Percentiles rank a stretch among this genome's conserved stretches.
These are phyloP conservation scores for Drosophila yakuba DNA, from an alignment of 1,140 invertebrate genomes.

Conservation along the genomic window DNA sequence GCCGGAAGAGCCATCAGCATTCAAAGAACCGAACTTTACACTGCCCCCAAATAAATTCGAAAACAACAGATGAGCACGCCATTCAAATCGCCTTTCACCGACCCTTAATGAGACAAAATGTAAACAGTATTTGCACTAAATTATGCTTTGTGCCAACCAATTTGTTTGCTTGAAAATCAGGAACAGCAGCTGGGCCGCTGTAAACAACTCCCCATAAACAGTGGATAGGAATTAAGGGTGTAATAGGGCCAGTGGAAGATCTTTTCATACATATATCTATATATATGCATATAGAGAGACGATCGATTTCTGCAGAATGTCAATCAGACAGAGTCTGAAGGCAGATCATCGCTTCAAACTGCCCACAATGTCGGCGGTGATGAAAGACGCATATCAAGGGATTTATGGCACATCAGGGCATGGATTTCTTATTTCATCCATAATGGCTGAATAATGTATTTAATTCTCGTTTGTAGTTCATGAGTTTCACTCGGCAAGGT, in stretches of 20 bases:
- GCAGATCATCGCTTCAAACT: background rate
- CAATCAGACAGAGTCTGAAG: conserved; percentile 48
- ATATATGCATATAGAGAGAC: background rate
- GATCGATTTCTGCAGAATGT: conserved; percentile 62
- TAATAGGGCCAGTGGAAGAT: conserved; percentile 52
- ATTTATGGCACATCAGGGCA: conserved; percentile 20
- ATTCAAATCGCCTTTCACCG: conserved; percentile 7
- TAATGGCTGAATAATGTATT: conserved; percentile 1
- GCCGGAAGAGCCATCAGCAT: conserved; percentile 13
- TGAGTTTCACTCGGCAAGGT: conserved; percentile 45
- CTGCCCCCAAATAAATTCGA: conserved; percentile 13
- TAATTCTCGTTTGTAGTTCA: conserved; percentile 9
- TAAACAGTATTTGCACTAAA: conserved; percentile 46
- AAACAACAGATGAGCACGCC: conserved; percentile 24
- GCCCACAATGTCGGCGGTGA: conserved; percentile 21
- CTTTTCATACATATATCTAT: conserved; percentile 25
- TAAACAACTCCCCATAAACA: conserved; percentile 65
- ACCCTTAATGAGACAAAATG: conserved; percentile 27
- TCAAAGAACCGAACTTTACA: background rate
- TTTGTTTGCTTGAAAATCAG: conserved; percentile 37
- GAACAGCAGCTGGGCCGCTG: conserved; percentile 21
- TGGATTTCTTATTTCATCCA: conserved; percentile 31
- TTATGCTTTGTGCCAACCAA: conserved; percentile 18
- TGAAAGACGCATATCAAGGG: conserved; percentile 54
- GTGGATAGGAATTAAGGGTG: background rate